Evolutionary conservation across 2,797 vertebrate genomes (phyloP).

Genomic region (Enteromius afrohamiltoni): DNA sequence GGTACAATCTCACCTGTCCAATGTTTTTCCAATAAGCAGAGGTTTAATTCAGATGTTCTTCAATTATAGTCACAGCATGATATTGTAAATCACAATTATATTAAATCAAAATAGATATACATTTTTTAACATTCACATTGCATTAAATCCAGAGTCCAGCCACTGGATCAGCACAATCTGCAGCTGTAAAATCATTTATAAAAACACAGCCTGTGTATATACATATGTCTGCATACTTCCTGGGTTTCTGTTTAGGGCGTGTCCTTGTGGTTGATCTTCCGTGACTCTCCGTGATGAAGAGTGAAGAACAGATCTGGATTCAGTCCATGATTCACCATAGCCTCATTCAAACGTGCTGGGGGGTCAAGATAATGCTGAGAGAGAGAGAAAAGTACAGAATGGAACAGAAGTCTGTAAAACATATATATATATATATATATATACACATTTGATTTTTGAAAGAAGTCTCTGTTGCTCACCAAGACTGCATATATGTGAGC

Average conservation of each 20-base stretch:
- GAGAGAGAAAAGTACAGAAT: slow-evolving; percentile 7
- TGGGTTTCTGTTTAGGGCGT: neutral
- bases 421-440: too few relatives aligned
- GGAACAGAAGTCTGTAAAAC: neutral
- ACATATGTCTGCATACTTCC: neutral
- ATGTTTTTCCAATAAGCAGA: neutral
- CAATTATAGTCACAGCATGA: neutral
- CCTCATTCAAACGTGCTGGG: slow-evolving; percentile 83
- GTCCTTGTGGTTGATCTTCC: slow-evolving; percentile 76
- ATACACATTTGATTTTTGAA: too few relatives aligned
- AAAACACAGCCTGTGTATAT: neutral
- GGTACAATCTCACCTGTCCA: slow-evolving; percentile 10
- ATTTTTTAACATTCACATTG: neutral
- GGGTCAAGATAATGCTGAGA: slow-evolving; percentile 92
- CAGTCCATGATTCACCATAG: slow-evolving; percentile 84
- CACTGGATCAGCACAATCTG: neutral
- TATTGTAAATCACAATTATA: slow-evolving; percentile 4
- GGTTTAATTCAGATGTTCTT: neutral
- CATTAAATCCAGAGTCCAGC: slow-evolving; percentile 26
- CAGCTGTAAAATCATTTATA: neutral
- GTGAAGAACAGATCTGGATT: slow-evolving; percentile 88
- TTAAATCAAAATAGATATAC: neutral
- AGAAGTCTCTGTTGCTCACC: too few relatives aligned
- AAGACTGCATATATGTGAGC: too few relatives aligned
- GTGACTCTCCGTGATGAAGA: slow-evolving; percentile 90